These are phyloP conservation scores for Peribatodes rhomboidaria DNA, from an alignment of 2,888 invertebrate species.

Conservation along the genomic window DNA sequence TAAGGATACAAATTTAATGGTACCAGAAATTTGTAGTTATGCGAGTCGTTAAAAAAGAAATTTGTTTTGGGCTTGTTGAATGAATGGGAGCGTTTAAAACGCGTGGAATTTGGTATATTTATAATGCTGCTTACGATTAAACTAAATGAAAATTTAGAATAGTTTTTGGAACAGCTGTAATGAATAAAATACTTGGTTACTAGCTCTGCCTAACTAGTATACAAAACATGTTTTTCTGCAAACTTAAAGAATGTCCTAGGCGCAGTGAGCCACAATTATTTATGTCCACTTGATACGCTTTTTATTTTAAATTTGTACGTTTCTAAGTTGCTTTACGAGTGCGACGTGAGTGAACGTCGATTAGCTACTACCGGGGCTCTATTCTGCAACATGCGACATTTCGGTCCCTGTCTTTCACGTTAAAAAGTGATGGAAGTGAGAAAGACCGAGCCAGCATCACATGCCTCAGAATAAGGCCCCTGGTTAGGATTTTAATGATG, in stretches of 20 bases:
- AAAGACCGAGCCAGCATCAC: no score
- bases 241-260: constrained; percentile 33
- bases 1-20: constrained; percentile 2
- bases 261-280: constrained; percentile 33
- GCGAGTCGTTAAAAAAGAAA: no score
- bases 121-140: neutral
- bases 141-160: neutral
- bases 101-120: no score
- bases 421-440: no score
- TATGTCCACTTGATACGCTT: constrained; percentile 2
- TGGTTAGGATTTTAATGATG: neutral
- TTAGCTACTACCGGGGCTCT: neutral
- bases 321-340: constrained; percentile 26
- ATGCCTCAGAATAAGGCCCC: no score
- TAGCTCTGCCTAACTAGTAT: constrained; percentile 16
- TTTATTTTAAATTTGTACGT: constrained; percentile 30
- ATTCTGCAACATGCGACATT: no score
- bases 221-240: constrained; percentile 32
- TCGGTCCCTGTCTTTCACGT: no score
- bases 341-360: constrained; percentile 20
- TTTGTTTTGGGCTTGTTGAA: no score
- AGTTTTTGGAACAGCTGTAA: neutral
- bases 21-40: neutral
- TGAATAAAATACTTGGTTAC: constrained; percentile 30
- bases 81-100: no score